Evolutionary conservation across 2,888 invertebrate genomes (phyloP).

Genomic region (Pinctada fucata): DNA sequence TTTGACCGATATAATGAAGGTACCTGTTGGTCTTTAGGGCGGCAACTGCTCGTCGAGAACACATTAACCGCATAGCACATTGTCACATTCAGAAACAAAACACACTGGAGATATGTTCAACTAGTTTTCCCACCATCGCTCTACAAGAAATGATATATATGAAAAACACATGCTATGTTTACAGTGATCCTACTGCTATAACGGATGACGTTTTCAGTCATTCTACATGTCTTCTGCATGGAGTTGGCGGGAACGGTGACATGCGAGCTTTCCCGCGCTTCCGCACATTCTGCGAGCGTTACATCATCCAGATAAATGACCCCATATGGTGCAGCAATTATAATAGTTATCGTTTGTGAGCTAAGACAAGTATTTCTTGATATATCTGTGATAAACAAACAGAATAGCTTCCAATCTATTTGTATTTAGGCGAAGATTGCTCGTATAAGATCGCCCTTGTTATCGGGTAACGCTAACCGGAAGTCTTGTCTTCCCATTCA

Average conservation of each 20-base stretch:
- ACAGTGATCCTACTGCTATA: not conserved
- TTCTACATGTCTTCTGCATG: not conserved
- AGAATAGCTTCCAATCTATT: not conserved
- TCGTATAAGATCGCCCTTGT: no score
- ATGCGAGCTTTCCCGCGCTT: slow-evolving; percentile 7
- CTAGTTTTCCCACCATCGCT: not conserved
- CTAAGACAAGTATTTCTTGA: not conserved
- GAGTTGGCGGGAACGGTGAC: not conserved
- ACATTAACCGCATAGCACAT: not conserved
- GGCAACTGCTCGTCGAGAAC: not conserved
- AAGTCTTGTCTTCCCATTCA: no score
- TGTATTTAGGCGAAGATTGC: no score
- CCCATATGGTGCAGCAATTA: slow-evolving; percentile 18
- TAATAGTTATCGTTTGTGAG: not conserved
- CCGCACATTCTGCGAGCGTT: slow-evolving; percentile 3
- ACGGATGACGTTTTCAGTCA: not conserved
- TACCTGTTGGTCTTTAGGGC: not conserved
- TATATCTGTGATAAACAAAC: not conserved
- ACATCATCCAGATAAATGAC: slow-evolving; percentile 27
- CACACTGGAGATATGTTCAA: not conserved
- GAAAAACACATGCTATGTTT: not conserved
- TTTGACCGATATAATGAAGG: not conserved
- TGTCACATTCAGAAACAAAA: not conserved
- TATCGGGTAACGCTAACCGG: no score
- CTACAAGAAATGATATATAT: not conserved